These are phyloP conservation scores for Hyphantria cunea DNA, from an alignment of 1,140 invertebrate genomes.

Conservation along the genomic window DNA sequence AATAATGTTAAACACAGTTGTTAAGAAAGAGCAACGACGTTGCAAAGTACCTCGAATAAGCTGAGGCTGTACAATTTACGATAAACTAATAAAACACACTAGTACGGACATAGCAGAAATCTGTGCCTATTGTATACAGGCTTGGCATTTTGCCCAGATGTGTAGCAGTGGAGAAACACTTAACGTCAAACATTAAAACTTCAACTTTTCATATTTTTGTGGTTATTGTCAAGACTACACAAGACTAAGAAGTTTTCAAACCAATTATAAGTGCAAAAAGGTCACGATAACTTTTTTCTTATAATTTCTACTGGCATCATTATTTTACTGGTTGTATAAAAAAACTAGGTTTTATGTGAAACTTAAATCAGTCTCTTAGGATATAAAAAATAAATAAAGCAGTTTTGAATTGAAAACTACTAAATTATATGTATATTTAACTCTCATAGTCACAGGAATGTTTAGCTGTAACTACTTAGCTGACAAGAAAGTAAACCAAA, in stretches of 20 bases:
- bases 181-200: slow-evolving; percentile 37
- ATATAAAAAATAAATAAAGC: too few species aligned
- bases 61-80: slow-evolving; percentile 7
- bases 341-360: too few species aligned
- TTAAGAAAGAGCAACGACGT: not conserved
- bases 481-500: too few species aligned
- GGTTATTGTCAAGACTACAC: slow-evolving; percentile 23
- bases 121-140: slow-evolving; percentile 33
- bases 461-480: too few species aligned
- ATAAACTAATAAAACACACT: slow-evolving; percentile 30
- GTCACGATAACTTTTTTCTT: not conserved
- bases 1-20: too few species aligned
- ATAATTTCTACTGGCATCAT: not conserved
- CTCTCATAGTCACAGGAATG: too few species aligned
- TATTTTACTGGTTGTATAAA: not conserved
- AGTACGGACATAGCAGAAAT: slow-evolving; percentile 39
- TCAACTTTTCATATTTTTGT: slow-evolving; percentile 40
- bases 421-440: too few species aligned
- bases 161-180: slow-evolving; percentile 41
- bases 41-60: slow-evolving; percentile 2
- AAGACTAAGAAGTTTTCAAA: slow-evolving; percentile 29
- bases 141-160: slow-evolving; percentile 40
- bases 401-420: too few species aligned
- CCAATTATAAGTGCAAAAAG: slow-evolving; percentile 16
- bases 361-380: too few species aligned